These are phyloP conservation scores for Caenorhabditis imperialis DNA, from an alignment of 2,888 invertebrate genomes.

Conservation along the genomic window DNA sequence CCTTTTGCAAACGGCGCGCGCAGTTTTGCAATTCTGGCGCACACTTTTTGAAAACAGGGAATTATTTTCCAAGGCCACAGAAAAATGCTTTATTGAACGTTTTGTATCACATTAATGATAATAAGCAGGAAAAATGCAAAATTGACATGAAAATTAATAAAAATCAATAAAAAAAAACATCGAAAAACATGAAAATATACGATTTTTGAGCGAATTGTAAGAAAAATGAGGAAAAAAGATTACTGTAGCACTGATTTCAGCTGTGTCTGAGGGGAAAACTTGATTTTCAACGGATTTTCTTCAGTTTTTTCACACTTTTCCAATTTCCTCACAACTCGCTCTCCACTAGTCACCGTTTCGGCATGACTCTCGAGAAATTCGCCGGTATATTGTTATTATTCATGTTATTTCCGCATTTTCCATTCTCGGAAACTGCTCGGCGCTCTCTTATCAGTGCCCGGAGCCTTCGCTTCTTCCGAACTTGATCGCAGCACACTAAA, in stretches of 20 bases:
- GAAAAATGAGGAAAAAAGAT: too few species aligned
- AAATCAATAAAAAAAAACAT: not conserved
- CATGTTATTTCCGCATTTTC: conserved; percentile 23
- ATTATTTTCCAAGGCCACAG: not conserved
- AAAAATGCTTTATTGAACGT: not conserved
- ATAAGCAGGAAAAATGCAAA: not conserved
- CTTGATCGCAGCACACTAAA: conserved; percentile 62
- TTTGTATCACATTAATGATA: not conserved
- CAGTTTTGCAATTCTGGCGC: conserved; percentile 12
- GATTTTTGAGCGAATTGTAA: too few species aligned
- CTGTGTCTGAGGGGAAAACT: not conserved
- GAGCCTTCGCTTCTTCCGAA: conserved; percentile 44
- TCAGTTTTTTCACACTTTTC: too few species aligned
- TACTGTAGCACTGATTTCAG: not conserved
- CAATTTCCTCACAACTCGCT: conserved; percentile 51
- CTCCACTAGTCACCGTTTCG: conserved; percentile 41
- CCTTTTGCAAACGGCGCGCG: conserved; percentile 14
- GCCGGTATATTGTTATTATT: conserved; percentile 11
- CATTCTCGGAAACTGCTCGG: conserved; percentile 33
- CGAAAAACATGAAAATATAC: too few species aligned
- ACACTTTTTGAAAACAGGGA: conserved; percentile 7
- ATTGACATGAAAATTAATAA: not conserved
- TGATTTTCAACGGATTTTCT: not conserved
- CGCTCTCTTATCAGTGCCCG: conserved; percentile 49
- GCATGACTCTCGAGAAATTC: too few species aligned